Conservation (phyloP, 2,888 invertebrate genomes). For the Acholoe squamosa region DNA sequence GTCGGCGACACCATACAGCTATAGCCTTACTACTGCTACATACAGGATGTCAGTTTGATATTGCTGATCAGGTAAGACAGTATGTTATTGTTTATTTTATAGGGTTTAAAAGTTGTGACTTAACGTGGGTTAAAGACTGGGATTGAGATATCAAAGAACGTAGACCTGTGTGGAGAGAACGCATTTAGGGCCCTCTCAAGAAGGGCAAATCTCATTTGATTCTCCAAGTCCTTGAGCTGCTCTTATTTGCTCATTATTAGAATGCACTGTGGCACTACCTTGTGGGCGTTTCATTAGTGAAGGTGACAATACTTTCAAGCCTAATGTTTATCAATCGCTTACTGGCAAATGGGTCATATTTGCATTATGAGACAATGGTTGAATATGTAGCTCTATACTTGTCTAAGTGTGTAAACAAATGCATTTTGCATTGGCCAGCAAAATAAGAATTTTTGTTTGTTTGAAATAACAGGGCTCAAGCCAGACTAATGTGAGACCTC, state of each 20-base stretch:
- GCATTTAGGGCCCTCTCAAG: not conserved
- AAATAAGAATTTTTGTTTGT: too few species aligned
- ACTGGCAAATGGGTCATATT: too few species aligned
- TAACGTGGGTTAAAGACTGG: not conserved
- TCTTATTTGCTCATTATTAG: not conserved
- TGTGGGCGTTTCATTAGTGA: not conserved
- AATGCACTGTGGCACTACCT: not conserved
- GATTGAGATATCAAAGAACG: not conserved
- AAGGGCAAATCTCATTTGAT: not conserved
- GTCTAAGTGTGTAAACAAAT: too few species aligned
- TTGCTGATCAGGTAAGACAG: conserved; percentile 85
- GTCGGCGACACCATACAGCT: conserved; percentile 85
- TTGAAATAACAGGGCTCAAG: too few species aligned
- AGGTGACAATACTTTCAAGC: not conserved
- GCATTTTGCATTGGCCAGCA: too few species aligned
- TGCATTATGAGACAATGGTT: too few species aligned
- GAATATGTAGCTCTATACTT: too few species aligned
- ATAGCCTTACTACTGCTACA: conserved; percentile 87
- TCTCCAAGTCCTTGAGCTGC: not conserved
- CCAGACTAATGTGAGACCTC: too few species aligned
- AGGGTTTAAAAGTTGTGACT: too few species aligned
- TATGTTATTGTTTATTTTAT: not conserved
- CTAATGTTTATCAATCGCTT: too few species aligned
- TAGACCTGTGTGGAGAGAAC: not conserved
- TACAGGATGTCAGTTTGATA: conserved; percentile 87